Percentiles rank a stretch among this genome's conserved stretches.
Conservation (phyloP, 2,113 vertebrate species). For the Orientallactaga bullata region DNA sequence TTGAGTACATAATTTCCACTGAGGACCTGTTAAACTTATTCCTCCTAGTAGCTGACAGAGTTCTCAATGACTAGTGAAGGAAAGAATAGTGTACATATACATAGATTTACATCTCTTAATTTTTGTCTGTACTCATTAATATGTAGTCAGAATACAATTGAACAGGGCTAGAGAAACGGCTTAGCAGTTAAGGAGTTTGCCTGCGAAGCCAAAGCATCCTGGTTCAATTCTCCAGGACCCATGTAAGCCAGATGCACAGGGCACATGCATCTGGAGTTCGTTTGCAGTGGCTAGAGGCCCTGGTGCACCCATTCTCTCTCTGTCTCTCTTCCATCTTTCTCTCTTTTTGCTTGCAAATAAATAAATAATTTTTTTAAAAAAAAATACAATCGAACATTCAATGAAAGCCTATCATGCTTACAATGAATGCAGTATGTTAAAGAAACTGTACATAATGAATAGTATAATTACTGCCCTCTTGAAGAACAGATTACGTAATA, state of each 20-base stretch:
- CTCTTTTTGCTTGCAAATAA: too few relatives aligned
- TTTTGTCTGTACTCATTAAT: slow-evolving; percentile 21
- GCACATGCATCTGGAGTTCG: too few relatives aligned
- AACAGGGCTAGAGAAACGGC: too few relatives aligned
- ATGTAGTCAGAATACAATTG: slow-evolving; percentile 45
- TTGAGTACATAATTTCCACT: background rate
- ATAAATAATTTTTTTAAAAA: too few relatives aligned
- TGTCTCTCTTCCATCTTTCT: too few relatives aligned
- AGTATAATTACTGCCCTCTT: background rate
- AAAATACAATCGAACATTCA: slow-evolving; percentile 16
- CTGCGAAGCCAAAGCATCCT: too few relatives aligned
- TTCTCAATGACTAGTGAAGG: slow-evolving; percentile 21
- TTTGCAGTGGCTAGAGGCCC: too few relatives aligned
- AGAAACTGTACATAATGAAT: background rate
- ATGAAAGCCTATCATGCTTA: background rate
- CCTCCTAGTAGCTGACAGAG: background rate
- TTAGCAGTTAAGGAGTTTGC: too few relatives aligned
- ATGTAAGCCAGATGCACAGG: too few relatives aligned
- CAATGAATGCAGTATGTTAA: background rate
- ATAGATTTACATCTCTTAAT: slow-evolving; percentile 10
- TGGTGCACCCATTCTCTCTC: too few relatives aligned
- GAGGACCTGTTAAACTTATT: background rate
- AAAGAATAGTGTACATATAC: background rate
- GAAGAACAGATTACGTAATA: background rate
- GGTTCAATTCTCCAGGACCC: too few relatives aligned